Evolutionary conservation across 53 echinoderm and acorn worm genomes (phyloP), one percentile per base, ranked within the genome.

Genomic region (Hippasteria phrygiana): DNA sequence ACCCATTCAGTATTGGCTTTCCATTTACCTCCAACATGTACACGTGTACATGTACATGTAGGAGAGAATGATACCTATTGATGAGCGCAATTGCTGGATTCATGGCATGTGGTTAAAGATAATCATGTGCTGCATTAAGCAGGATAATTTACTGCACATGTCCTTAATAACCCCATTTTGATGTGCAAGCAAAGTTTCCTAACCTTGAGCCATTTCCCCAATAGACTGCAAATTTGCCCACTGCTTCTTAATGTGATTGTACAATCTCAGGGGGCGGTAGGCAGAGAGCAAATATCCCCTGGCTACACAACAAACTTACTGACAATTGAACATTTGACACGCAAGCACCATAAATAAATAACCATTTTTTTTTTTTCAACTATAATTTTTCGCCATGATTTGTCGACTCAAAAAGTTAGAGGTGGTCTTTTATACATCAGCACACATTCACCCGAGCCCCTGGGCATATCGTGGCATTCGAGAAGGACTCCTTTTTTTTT

Each of bases 241-340:
- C 40, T 40, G 17, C 47, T 46, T 51, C 34, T n/a, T 74, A 45
- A 74, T 10, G 46, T 28, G 43, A 74, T 41, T 78, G 55, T 36
- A 76, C 39, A 7, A 35, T 35, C 22, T 36, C 77, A 36, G 53
- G 51, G 73, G 56, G 56, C 13, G 38, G 79, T 36, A 62, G 2
- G 36, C 62, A 34, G 17, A 79, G 10, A 4, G 53, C 70, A 85
- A 85, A 85, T 70, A 85, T 71, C 85, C 85, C 85, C 22, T 69
- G 85, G 85, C 85, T 47, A 85, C 67, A 85, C 85, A 85, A 71
- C 50, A 85, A 69, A 70, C 37, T 65, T 47, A 50, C 24, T 55
- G 38, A 54, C 85, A 85, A 70, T 70, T 71, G 71, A 85, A 85
- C 62, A 85, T n/a, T 71, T 45, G 51, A 5, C 69, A 69, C 48